A percentile compares a stretch with the other conserved stretches of the same genome.
Evolutionary conservation across 2,797 vertebrate genomes (phyloP).

Genomic region (Mareca penelope): DNA sequence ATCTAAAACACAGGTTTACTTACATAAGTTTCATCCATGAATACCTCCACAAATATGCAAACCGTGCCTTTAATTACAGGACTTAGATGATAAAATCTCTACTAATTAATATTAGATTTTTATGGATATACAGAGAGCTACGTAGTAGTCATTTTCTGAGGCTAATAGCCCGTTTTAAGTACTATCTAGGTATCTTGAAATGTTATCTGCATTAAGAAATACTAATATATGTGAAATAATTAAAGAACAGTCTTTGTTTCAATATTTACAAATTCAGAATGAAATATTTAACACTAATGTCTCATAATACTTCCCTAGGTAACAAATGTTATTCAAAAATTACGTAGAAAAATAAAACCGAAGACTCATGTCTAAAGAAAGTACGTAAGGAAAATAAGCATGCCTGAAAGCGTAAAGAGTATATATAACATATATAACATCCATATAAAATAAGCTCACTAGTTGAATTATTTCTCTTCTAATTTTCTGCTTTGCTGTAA

Average conservation of each 20-base stretch:
- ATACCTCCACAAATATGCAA: not conserved
- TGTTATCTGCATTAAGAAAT: not conserved
- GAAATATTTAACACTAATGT: not conserved
- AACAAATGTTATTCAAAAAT: not conserved
- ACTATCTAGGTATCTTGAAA: not conserved
- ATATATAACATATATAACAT: not conserved
- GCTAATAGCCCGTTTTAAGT: not conserved
- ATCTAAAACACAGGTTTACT: not conserved
- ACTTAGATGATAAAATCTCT: not conserved
- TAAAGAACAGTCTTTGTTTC: not conserved
- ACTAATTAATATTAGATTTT: not conserved
- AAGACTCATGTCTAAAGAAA: not conserved
- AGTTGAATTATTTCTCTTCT: not conserved
- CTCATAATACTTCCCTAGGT: not conserved
- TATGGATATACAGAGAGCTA: not conserved
- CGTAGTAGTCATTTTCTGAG: not conserved
- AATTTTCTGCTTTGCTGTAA: not conserved
- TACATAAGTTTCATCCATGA: not conserved
- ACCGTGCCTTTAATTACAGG: constrained; percentile 4
- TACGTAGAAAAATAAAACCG: not conserved
- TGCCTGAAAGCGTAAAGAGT: not conserved
- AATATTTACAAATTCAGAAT: constrained; percentile 15
- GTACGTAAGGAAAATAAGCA: not conserved
- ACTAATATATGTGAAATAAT: not conserved
- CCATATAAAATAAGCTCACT: not conserved